Conservation (phyloP, 92 coral and sea anemone species). For the Porites rus region DNA sequence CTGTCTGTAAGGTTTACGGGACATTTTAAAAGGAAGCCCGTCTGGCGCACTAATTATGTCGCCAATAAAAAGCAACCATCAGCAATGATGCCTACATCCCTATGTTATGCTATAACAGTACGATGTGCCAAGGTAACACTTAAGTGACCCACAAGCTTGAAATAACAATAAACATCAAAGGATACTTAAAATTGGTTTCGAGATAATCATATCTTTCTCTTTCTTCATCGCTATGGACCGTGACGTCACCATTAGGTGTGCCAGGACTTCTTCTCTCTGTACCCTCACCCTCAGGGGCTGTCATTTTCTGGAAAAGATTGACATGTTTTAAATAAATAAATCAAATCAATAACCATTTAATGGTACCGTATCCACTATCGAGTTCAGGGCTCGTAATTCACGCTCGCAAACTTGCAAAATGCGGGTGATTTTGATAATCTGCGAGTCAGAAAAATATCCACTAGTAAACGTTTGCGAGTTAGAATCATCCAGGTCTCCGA, state of each 20-base stretch:
- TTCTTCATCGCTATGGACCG: conserved; percentile 59
- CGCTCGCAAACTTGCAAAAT: too few species aligned
- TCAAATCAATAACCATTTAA: too few species aligned
- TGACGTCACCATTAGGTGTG: conserved; percentile 71
- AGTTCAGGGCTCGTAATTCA: too few species aligned
- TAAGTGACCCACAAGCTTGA: background rate
- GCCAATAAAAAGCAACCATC: too few species aligned
- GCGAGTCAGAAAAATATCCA: too few species aligned
- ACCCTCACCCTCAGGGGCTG: conserved; percentile 64
- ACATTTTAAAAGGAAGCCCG: background rate
- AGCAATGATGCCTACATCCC: too few species aligned
- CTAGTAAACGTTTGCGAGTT: too few species aligned
- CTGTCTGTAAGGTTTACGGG: background rate
- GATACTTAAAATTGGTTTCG: conserved; percentile 98
- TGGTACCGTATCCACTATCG: too few species aligned
- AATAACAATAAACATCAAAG: conserved; percentile 40
- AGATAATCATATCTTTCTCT: conserved; percentile 89
- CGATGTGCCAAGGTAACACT: too few species aligned
- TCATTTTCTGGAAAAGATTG: conserved; percentile 70
- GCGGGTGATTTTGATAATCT: too few species aligned
- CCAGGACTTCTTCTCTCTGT: conserved; percentile 47
- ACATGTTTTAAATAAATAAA: background rate
- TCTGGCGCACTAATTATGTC: background rate
- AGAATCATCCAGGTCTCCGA: too few species aligned
- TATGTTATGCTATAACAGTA: too few species aligned